Conservation (phyloP, 1,140 invertebrate species). For the Oreohelix idahoensis region DNA sequence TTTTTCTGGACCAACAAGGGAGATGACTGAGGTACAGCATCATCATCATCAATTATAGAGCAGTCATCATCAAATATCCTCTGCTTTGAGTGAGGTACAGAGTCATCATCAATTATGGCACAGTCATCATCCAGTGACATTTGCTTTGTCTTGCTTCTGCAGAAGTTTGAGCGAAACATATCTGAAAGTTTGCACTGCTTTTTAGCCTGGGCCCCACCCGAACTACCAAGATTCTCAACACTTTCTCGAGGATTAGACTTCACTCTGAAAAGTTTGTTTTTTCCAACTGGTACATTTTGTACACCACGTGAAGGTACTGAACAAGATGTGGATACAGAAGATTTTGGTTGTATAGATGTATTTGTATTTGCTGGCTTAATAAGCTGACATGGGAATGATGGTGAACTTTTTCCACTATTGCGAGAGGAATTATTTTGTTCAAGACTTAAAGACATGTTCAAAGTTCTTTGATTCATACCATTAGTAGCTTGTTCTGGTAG, state of each 20-base stretch:
- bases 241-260: not conserved
- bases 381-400: too few relatives aligned
- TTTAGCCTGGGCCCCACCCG: not conserved
- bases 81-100: not conserved
- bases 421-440: not conserved
- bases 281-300: not conserved
- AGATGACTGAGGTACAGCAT: not conserved
- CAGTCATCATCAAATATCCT: not conserved
- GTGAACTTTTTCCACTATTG: not conserved
- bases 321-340: not conserved
- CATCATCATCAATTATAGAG: not conserved
- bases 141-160: not conserved
- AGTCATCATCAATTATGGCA: not conserved
- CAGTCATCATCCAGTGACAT: not conserved
- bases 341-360: not conserved
- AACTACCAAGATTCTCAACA: not conserved
- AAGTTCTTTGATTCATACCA: not conserved
- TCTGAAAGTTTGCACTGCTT: slow-evolving; percentile 19
- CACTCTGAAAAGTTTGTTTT: not conserved
- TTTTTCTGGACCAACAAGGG: not conserved
- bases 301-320: not conserved
- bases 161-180: not conserved
- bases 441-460: not conserved
- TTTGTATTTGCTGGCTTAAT: not conserved
- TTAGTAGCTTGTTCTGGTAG: not conserved